Evolutionary conservation across 2,113 vertebrate species (phyloP).

Genomic region (Entelurus aequoreus): DNA sequence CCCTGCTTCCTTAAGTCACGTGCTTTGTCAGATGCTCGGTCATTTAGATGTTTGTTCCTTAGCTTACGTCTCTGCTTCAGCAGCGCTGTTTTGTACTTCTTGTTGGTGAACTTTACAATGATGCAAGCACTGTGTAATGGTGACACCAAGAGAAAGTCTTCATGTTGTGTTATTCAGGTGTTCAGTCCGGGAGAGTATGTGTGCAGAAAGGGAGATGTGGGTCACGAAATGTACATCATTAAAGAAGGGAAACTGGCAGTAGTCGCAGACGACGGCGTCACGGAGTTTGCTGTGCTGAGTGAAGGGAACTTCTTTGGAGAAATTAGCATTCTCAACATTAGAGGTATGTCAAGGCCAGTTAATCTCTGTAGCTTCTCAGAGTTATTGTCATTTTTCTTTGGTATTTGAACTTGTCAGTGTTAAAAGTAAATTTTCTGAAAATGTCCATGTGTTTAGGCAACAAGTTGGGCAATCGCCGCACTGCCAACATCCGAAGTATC

Average conservation of each 20-base stretch:
- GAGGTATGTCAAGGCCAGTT: slow-evolving; percentile 64
- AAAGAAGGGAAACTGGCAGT: slow-evolving; percentile 86
- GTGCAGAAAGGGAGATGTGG: slow-evolving; percentile 87
- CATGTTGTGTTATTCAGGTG: slow-evolving; percentile 60
- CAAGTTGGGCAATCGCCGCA: slow-evolving; percentile 85
- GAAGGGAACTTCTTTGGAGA: slow-evolving; percentile 91
- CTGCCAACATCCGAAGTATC: slow-evolving; percentile 88
- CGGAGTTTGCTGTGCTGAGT: slow-evolving; percentile 79
- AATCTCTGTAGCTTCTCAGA: too few species aligned
- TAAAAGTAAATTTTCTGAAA: background rate
- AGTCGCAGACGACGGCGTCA: slow-evolving; percentile 84
- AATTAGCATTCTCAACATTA: slow-evolving; percentile 94
- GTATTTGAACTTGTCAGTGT: background rate
- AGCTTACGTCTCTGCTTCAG: too few species aligned
- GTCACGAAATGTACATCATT: slow-evolving; percentile 92
- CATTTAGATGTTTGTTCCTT: too few species aligned
- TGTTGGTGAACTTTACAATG: too few species aligned
- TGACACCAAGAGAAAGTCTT: background rate
- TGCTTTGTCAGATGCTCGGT: too few species aligned
- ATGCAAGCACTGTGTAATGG: too few species aligned
- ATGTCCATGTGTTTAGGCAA: slow-evolving; percentile 72
- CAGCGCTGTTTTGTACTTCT: too few species aligned
- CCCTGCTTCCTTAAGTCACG: too few species aligned
- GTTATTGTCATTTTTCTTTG: background rate
- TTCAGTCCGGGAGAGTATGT: slow-evolving; percentile 89